Evolutionary conservation across 2,113 vertebrate genomes (phyloP).

Genomic region (Tor tambroides): DNA sequence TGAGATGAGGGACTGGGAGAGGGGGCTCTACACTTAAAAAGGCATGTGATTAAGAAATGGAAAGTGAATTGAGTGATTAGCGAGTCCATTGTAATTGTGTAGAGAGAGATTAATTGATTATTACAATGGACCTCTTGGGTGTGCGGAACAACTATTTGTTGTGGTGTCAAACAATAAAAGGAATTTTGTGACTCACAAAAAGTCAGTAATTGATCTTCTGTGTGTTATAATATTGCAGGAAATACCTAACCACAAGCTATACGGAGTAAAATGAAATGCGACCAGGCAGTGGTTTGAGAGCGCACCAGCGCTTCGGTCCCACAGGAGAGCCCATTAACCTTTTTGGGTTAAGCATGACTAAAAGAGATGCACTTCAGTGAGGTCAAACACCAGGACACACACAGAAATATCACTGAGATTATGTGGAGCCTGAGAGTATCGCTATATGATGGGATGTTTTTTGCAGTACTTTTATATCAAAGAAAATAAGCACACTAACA

Average conservation of each 20-base stretch:
- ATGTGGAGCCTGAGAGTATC: not conserved
- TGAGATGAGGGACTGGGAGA: not conserved
- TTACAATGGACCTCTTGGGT: slow-evolving; percentile 18
- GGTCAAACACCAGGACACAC: slow-evolving; percentile 19
- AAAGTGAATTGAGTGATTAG: slow-evolving; percentile 40
- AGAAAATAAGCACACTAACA: not conserved
- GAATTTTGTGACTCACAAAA: not conserved
- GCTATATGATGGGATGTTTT: not conserved
- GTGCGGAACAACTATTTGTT: not conserved
- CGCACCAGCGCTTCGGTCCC: slow-evolving; percentile 46
- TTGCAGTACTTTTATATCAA: not conserved
- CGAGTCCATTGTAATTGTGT: slow-evolving; percentile 13
- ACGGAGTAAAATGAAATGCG: slow-evolving; percentile 30
- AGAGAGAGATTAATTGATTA: slow-evolving; percentile 13
- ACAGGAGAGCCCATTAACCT: slow-evolving; percentile 56
- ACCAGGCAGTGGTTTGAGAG: slow-evolving; percentile 47
- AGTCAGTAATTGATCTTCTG: not conserved
- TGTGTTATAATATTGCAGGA: not conserved
- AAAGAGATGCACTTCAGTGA: slow-evolving; percentile 17
- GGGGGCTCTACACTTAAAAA: not conserved
- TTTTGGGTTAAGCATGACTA: slow-evolving; percentile 52
- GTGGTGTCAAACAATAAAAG: not conserved
- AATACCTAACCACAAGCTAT: slow-evolving; percentile 12
- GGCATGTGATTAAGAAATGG: slow-evolving; percentile 38
- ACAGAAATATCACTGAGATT: not conserved